phyloP scores from a whole-genome alignment of 2,113 vertebrate species.

The Oriolus oriolus region DNA sequence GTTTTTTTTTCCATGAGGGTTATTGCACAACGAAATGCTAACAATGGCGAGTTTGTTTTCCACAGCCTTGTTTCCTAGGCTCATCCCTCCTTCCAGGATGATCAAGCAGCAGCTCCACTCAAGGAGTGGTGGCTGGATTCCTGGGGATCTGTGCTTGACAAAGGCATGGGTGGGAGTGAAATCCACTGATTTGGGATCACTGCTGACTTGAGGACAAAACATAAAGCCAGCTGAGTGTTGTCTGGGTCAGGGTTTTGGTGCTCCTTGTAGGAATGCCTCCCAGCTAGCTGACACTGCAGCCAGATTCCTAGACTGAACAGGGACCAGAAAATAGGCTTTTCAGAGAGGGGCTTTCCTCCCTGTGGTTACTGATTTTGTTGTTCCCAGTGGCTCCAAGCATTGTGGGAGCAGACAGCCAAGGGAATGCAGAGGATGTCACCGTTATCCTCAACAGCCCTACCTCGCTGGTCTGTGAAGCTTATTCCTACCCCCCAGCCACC shows the following conservation, averaged over 20 bases:
- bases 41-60: not conserved
- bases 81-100: not conserved
- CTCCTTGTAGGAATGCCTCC: not conserved
- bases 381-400: constrained; percentile 88
- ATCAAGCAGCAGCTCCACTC: not conserved
- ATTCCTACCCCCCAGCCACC: constrained; percentile 89
- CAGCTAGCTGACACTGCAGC: not conserved
- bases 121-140: not conserved
- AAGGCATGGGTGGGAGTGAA: not conserved
- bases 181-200: not conserved
- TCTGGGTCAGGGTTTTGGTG: not conserved
- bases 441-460: constrained; percentile 91
- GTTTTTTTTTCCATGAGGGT: not conserved
- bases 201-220: not conserved
- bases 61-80: not conserved
- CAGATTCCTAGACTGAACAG: not conserved
- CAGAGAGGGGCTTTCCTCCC: not conserved
- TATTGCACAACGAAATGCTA: not conserved
- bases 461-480: constrained; percentile 89
- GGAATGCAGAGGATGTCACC: constrained; percentile 81
- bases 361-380: not conserved
- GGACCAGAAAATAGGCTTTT: not conserved
- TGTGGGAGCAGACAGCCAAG: constrained; percentile 71
- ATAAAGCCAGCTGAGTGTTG: not conserved
- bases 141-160: not conserved